These are phyloP conservation scores for Buceros bicornis DNA, from an alignment of 2,797 vertebrate species.

Conservation along the genomic window DNA sequence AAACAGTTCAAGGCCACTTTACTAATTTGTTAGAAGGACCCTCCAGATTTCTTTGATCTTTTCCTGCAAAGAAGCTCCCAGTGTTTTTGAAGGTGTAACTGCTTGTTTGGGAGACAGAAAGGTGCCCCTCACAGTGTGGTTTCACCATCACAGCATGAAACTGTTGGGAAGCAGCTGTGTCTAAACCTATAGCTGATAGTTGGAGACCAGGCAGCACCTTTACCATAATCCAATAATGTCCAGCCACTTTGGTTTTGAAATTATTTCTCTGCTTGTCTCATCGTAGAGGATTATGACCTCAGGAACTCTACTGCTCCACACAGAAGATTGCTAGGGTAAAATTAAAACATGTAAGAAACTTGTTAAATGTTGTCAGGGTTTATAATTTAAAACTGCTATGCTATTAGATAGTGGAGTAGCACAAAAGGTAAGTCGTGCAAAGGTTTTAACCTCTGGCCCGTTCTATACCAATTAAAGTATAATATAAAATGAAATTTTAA, in stretches of 20 bases:
- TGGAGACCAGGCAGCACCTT: neutral
- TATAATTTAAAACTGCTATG: conserved; percentile 67
- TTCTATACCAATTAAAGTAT: conserved; percentile 71
- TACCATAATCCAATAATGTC: neutral
- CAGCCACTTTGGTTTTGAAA: conserved; percentile 3
- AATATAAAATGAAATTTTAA: conserved; percentile 73
- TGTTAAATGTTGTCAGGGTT: conserved; percentile 68
- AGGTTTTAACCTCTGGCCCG: conserved; percentile 59
- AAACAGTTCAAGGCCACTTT: conserved; percentile 22
- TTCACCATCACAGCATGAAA: neutral
- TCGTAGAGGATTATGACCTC: conserved; percentile 47
- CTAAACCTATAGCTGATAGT: neutral
- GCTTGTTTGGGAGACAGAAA: neutral
- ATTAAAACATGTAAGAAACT: conserved; percentile 72
- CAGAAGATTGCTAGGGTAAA: conserved; percentile 71
- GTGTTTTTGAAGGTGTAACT: neutral
- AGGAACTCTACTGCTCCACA: conserved; percentile 21
- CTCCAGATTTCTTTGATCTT: conserved; percentile 39
- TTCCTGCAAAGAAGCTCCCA: neutral
- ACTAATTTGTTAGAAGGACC: neutral
- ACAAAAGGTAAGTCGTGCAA: conserved; percentile 61
- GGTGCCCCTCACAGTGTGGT: neutral
- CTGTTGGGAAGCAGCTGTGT: neutral
- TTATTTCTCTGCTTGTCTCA: conserved; percentile 58
- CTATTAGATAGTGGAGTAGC: conserved; percentile 69